A percentile compares a stretch with the other conserved stretches of the same genome.
phyloP scores from a whole-genome alignment of 2,888 invertebrate genomes.

The Ennomos quercinarius region DNA sequence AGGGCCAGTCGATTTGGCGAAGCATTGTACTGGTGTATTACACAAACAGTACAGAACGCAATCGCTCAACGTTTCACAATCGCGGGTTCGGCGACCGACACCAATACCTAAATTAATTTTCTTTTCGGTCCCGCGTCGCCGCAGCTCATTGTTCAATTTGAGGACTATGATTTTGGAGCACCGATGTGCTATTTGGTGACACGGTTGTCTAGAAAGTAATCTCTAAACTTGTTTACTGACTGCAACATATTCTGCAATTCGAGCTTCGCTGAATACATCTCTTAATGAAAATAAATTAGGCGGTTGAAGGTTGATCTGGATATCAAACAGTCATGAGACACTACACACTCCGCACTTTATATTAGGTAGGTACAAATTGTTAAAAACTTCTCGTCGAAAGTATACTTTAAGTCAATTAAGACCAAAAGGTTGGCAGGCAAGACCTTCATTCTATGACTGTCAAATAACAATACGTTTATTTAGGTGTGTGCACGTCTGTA shows the following conservation, averaged over 20 bases:
- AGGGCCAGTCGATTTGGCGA: slow-evolving; percentile 74
- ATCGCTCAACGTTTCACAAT: slow-evolving; percentile 82
- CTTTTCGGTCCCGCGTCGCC: slow-evolving; percentile 75
- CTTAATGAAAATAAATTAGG: slow-evolving; percentile 8
- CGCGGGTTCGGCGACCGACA: slow-evolving; percentile 80
- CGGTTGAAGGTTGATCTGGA: slow-evolving; percentile 9
- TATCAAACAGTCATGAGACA: not conserved
- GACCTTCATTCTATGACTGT: slow-evolving; percentile 2
- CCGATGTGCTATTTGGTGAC: slow-evolving; percentile 64
- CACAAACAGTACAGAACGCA: slow-evolving; percentile 80
- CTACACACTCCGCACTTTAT: too few relatives aligned
- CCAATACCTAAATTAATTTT: slow-evolving; percentile 85
- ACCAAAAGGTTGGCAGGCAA: slow-evolving; percentile 9
- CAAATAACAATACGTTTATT: slow-evolving; percentile 23
- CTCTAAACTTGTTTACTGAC: slow-evolving; percentile 46
- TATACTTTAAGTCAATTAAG: slow-evolving; percentile 4
- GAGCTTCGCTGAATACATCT: slow-evolving; percentile 1
- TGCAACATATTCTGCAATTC: slow-evolving; percentile 14
- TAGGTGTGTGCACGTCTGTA: slow-evolving; percentile 36
- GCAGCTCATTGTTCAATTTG: slow-evolving; percentile 78
- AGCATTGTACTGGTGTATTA: slow-evolving; percentile 80
- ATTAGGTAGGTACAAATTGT: too few relatives aligned
- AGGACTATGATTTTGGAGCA: slow-evolving; percentile 69
- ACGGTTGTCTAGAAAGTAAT: slow-evolving; percentile 59
- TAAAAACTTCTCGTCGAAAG: too few relatives aligned